Conservation (phyloP, 2,113 vertebrate genomes). For the Noctilio leporinus region DNA sequence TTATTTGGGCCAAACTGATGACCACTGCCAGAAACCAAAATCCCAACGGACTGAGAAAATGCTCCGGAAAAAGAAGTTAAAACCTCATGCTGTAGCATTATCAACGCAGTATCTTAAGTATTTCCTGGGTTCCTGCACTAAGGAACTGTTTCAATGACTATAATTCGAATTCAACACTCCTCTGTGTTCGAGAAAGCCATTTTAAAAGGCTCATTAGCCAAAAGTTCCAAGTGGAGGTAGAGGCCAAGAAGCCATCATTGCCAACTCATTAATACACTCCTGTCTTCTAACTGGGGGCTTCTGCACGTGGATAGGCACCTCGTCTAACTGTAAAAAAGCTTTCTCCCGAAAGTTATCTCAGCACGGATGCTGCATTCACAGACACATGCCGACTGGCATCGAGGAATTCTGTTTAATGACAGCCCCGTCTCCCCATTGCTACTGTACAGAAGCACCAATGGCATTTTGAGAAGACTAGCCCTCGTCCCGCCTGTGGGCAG, state of each 20-base stretch:
- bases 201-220: background rate
- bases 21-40: no score
- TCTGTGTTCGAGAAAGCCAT: background rate
- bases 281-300: constrained; percentile 63
- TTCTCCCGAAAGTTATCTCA: background rate
- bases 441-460: background rate
- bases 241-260: constrained; percentile 27
- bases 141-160: background rate
- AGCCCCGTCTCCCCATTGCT: background rate
- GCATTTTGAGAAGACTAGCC: background rate
- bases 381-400: background rate
- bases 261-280: constrained; percentile 52
- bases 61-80: background rate
- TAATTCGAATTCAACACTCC: background rate
- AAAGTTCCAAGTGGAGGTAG: background rate
- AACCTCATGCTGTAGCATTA: background rate
- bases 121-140: background rate
- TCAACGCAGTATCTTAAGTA: background rate
- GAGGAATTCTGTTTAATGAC: background rate
- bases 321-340: background rate
- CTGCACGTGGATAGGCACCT: background rate
- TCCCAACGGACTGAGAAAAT: no score
- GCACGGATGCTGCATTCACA: background rate
- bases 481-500: background rate
- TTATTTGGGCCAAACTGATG: no score